Evolutionary conservation across 1,140 invertebrate species (phyloP).

Genomic region (Pantala flavescens): DNA sequence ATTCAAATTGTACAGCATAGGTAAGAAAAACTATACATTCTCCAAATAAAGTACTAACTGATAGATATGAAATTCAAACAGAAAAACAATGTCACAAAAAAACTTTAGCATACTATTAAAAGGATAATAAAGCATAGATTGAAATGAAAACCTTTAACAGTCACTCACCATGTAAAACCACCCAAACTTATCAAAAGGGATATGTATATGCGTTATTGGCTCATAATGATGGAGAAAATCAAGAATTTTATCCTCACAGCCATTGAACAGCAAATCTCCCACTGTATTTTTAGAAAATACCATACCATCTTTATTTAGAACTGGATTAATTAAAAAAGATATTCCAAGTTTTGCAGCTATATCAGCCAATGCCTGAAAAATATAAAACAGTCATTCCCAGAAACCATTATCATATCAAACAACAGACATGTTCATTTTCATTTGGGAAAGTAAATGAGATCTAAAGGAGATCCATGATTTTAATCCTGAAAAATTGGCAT

Average conservation of each 20-base stretch:
- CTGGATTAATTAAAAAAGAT: slow-evolving; percentile 27
- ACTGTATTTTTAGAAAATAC: slow-evolving; percentile 52
- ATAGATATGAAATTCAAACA: no score
- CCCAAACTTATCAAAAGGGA: slow-evolving; percentile 61
- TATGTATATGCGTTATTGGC: slow-evolving; percentile 36
- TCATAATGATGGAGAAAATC: slow-evolving; percentile 41
- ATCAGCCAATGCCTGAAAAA: neutral
- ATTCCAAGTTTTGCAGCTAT: slow-evolving; percentile 9
- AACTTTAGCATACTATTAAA: no score
- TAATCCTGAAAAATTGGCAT: no score
- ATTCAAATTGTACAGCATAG: no score
- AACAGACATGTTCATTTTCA: no score
- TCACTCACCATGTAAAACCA: slow-evolving; percentile 55
- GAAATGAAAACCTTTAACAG: no score
- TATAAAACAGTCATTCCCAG: neutral
- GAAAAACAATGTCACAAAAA: no score
- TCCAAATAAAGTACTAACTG: no score
- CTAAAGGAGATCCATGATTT: no score
- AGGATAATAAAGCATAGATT: no score
- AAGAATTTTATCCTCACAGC: slow-evolving; percentile 58
- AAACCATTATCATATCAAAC: neutral
- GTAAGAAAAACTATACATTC: no score
- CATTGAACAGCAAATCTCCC: slow-evolving; percentile 58
- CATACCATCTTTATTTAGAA: slow-evolving; percentile 40
- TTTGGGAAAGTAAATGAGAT: no score